Evolutionary conservation across 2,113 vertebrate genomes (phyloP).

Genomic region (Tricholaema leucomelas): DNA sequence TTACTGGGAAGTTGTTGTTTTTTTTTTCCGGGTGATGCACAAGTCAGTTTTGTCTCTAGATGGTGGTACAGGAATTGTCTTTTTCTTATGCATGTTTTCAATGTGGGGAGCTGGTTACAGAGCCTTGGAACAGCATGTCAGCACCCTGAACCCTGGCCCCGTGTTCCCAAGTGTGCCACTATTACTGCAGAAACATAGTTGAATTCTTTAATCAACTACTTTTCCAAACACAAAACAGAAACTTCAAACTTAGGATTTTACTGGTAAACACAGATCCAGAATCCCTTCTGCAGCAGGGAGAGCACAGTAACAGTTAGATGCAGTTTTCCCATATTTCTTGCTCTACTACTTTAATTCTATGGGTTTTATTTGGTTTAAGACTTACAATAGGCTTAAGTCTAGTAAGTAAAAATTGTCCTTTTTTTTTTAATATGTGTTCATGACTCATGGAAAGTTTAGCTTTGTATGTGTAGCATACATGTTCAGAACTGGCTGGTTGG

Average conservation of each 20-base stretch:
- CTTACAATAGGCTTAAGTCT: neutral
- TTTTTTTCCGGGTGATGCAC: neutral
- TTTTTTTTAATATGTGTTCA: neutral
- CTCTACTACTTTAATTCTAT: neutral
- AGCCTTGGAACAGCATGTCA: neutral
- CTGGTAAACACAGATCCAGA: neutral
- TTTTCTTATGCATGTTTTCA: neutral
- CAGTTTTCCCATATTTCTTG: neutral
- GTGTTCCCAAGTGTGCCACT: neutral
- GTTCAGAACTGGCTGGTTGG: neutral
- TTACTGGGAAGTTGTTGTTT: neutral
- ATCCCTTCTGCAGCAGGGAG: neutral
- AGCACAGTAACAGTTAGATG: neutral
- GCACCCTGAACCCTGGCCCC: neutral
- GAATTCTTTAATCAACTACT: neutral
- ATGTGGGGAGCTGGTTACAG: neutral
- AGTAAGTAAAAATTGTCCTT: neutral
- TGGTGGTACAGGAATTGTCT: neutral
- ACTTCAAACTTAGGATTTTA: neutral
- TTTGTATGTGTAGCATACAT: neutral
- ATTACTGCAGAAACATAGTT: neutral
- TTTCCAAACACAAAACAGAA: neutral
- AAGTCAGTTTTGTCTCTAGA: neutral
- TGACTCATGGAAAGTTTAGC: neutral
- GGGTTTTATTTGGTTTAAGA: neutral